A percentile compares a stretch with the other conserved stretches of the same genome.
phyloP scores from a whole-genome alignment of 2,888 invertebrate genomes.

The Formica aserva region DNA sequence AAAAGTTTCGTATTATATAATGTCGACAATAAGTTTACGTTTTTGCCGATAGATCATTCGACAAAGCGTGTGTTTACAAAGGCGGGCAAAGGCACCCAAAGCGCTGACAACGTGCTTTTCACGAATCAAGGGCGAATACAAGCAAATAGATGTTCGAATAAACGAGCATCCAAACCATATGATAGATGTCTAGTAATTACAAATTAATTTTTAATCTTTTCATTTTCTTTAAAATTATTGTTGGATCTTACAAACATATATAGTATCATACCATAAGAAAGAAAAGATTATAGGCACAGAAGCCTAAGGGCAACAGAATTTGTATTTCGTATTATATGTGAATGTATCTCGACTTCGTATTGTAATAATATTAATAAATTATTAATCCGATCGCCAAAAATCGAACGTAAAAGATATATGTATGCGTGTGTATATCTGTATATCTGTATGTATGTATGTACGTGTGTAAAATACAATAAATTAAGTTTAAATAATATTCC shows the following conservation, averaged over 20 bases:
- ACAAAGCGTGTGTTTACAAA: conserved; percentile 48
- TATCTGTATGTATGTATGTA: conserved; percentile 7
- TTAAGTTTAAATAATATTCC: conserved; percentile 80
- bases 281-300: conserved; percentile 49
- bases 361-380: conserved; percentile 77
- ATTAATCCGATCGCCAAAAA: conserved; percentile 81
- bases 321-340: conserved; percentile 63
- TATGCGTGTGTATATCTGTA: neutral
- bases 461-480: conserved; percentile 76
- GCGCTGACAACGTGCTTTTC: conserved; percentile 65
- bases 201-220: conserved; percentile 52
- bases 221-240: conserved; percentile 9
- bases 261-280: neutral
- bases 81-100: conserved; percentile 72
- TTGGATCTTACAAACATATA: neutral
- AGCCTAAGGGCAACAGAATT: conserved; percentile 59
- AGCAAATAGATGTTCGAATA: conserved; percentile 21
- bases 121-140: conserved; percentile 45
- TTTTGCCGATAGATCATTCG: conserved; percentile 18
- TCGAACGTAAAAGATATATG: conserved; percentile 78
- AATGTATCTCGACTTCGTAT: conserved; percentile 52
- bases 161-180: conserved; percentile 33
- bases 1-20: conserved; percentile 22
- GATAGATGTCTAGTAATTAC: conserved; percentile 54
- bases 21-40: conserved; percentile 30